A percentile compares a stretch with the other conserved stretches of the same genome.
phyloP scores from a whole-genome alignment of 2,888 invertebrate species.

The Synergus itoensis region DNA sequence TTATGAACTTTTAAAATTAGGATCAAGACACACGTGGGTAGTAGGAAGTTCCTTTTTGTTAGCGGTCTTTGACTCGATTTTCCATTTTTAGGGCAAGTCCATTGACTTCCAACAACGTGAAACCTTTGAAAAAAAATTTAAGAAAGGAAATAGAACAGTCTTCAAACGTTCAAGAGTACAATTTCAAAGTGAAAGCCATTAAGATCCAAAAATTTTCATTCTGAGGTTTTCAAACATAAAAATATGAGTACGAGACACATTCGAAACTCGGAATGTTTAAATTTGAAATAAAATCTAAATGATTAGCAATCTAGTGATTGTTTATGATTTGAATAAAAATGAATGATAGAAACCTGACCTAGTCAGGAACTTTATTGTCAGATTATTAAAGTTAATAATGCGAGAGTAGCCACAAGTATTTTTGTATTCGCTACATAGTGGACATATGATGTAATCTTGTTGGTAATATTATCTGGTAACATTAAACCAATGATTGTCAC shows the following conservation, averaged over 20 bases:
- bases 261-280: too few species aligned
- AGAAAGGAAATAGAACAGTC: not conserved
- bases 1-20: constrained; percentile 34
- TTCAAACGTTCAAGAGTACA: not conserved
- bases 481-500: constrained; percentile 31
- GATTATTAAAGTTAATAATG: constrained; percentile 12
- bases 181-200: not conserved
- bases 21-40: constrained; percentile 9
- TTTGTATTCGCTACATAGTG: not conserved
- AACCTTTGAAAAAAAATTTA: not conserved
- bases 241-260: too few species aligned
- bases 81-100: not conserved
- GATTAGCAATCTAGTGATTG: too few species aligned
- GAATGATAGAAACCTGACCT: not conserved
- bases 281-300: too few species aligned
- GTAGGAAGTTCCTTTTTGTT: constrained; percentile 14
- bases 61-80: not conserved
- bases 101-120: not conserved
- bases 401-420: constrained; percentile 20
- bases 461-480: constrained; percentile 32
- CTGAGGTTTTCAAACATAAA: too few species aligned
- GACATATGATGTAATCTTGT: constrained; percentile 9
- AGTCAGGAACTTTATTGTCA: not conserved
- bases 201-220: not conserved
- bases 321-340: not conserved